Evolutionary conservation across 2,113 vertebrate species (phyloP), one percentile per base, ranked within the genome.

Genomic region (Embiotoca jacksoni): DNA sequence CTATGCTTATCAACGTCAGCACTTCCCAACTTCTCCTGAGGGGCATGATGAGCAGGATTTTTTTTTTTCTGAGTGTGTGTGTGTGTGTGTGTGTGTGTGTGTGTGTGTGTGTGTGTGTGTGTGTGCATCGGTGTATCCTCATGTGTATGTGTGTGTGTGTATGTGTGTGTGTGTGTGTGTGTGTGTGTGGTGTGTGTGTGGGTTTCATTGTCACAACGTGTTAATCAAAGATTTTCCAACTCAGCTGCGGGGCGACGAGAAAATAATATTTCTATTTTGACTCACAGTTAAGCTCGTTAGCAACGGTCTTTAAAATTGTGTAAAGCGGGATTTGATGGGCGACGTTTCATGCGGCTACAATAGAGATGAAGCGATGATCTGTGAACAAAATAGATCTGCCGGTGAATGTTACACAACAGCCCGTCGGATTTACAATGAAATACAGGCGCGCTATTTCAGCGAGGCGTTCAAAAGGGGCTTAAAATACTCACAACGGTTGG

Each of bases 1-100:
- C 89, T 80, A 92, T 90, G 91, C 89, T 92, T 93, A 94, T 94
- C 86, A 90, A 80, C 87, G 82, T 78, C 79, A 90, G 78, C 82
- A 75, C 84, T 89, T 90, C 75, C 55, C 70, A 85, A 88, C 84
- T 78, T 54, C 67, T 83, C 86, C 90, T 62, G 75, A 59, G 76
- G 86, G 72, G 54, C 70, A 37, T 62, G 5, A 70, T 15, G 44
- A 23, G 44, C 46, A 54, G 72, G 75, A 70, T 71, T 77, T 46
- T 23, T 23, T 23, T 23, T 23, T 23, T 23, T 23, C 23, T 67
- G 57, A 7, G 59, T 75, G 60, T 57, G 49, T 59, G 57, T 72
- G 41, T 59, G 69, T 73, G 64, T 78, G 69, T 44, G 53, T 59
- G 50, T 46, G 44, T 70, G 30, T 8, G 16, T 41, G 60, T 57